Evolutionary conservation across 2,888 invertebrate species (phyloP), one percentile per base, ranked within the genome.

Genomic region (Petrolisthes cinctipes): DNA sequence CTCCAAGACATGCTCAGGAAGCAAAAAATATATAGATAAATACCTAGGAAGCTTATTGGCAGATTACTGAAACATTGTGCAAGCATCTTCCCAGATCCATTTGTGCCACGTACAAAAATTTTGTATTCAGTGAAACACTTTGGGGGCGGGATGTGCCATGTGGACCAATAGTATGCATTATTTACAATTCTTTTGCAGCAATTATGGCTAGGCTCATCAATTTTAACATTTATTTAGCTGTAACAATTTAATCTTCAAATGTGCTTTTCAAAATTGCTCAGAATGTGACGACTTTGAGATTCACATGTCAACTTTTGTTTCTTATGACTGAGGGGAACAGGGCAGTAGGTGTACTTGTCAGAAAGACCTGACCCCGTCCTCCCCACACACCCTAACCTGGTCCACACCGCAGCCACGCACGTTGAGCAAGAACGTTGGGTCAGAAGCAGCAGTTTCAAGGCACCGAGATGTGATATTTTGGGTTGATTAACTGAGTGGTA

Each of bases 371-470:
- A 20, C 23, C 23, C 73, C 53, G 4, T 76, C 53, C 82, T n/a
- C 71, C 68, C 82, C 82, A 66, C 53, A 66, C 71, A 20, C 61
- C 71, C 82, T 5, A 6, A 7, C 78, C 17, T 82, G 76, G 73
- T 79, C 86, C 86, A 86, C 78, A 71, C 83, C 57, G 86, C 83
- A 86, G 71, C 83, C 76, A 53, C 83, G 83, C 86, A 86, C 80
- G 86, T 86, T 86, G 86, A 86, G 86, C 86, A 86, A 86, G 86
- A 86, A 86, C 86, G 61, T 71, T 80, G 86, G 86, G 83, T 82
- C 73, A 78, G 83, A 86, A 86, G 54, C 83, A 83, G 86, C 86
- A 86, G 86, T 83, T 86, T 86, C 71, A 79, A 83, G 86, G 86
- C 86, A 81, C 82, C 81, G 79, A 37, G 37, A 71, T 71, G 71